Percentiles rank a stretch among this genome's conserved stretches.
Evolutionary conservation across 2,797 vertebrate species (phyloP).

Genomic region (Microchirus variegatus): DNA sequence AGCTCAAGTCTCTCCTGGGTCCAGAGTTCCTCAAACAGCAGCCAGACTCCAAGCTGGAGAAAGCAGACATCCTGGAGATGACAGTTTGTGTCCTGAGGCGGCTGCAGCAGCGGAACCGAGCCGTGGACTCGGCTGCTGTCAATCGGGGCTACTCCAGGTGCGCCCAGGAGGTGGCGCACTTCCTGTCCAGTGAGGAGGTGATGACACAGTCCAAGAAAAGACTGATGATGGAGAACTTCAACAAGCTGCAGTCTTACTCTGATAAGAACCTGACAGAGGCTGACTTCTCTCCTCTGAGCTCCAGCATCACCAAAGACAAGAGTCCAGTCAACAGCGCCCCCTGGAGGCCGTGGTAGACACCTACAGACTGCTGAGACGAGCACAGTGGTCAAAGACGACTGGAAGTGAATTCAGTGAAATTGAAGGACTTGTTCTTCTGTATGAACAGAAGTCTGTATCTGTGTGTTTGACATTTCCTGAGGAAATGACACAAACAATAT

Average conservation of each 20-base stretch:
- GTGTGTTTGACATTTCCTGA: background rate
- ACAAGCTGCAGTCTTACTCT: conserved; percentile 50
- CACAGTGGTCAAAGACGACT: background rate
- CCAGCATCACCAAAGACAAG: conserved; percentile 48
- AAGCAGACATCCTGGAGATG: conserved; percentile 83
- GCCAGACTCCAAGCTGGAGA: conserved; percentile 81
- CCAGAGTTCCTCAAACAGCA: conserved; percentile 76
- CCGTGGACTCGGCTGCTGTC: background rate
- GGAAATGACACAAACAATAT: background rate
- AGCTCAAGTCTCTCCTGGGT: conserved; percentile 67
- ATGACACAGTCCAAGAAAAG: conserved; percentile 14
- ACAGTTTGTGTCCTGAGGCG: conserved; percentile 72
- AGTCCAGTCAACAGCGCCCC: conserved; percentile 36
- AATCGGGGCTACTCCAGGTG: no score
- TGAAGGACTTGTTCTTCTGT: conserved; percentile 15
- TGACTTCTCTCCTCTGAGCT: conserved; percentile 47
- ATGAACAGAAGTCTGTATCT: background rate
- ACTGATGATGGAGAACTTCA: conserved; percentile 51
- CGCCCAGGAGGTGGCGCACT: no score
- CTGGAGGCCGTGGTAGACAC: conserved; percentile 71
- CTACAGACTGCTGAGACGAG: conserved; percentile 3
- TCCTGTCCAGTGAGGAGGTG: no score
- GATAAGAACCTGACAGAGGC: conserved; percentile 45
- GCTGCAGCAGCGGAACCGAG: conserved; percentile 33
- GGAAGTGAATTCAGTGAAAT: conserved; percentile 6